Evolutionary conservation across 2,797 vertebrate genomes (phyloP), one percentile per base, ranked within the genome.

Genomic region (Anguilla megastoma): DNA sequence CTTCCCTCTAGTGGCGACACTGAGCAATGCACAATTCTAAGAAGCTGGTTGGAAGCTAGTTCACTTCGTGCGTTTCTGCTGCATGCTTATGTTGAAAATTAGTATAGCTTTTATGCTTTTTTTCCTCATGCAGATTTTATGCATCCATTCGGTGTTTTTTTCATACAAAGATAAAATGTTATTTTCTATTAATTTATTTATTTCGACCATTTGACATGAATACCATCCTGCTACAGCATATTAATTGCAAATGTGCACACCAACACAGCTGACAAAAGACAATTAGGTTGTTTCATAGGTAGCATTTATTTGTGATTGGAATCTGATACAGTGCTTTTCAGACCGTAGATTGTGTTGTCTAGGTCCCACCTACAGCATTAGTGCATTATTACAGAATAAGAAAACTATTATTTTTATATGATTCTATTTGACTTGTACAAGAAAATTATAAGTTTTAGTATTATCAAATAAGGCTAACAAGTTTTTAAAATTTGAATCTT

Each of bases 1-100:
- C 79, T 83, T 56, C 86, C 86, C 76, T 87, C 86, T 87, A 87
- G 86, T 83, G 86, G 83, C 21, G 41, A 56, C 41, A 84, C 54
- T 87, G 82, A 69, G 63, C 56, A 87, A 69, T 66, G 80, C 80
- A 36, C 4, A 41, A 50, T 69, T 66, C 56, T 84, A 24, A 45
- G 84, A 82, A 24, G 4, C 79, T 82, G 41, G 21, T 33, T 27
- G 10, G 30, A 45, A 41, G 36, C 16, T 45, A 7, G 33, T 21
- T 18, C 8, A 48, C 21, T 24, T 45, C 48, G 45, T 82, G 41
- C 9, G 3, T 45, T 41, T 41, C 33, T 41, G n/a, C n/a, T 5
- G 3, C 8, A 45, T 45, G 36, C 30, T 79, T 18, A 41, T 79
- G 74, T 58, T 58, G 14, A 58, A 58, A 58, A 58, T 18, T 21